Evolutionary conservation across 2,888 invertebrate genomes (phyloP), one percentile per base, ranked within the genome.

Genomic region (Drosophila prolongata): DNA sequence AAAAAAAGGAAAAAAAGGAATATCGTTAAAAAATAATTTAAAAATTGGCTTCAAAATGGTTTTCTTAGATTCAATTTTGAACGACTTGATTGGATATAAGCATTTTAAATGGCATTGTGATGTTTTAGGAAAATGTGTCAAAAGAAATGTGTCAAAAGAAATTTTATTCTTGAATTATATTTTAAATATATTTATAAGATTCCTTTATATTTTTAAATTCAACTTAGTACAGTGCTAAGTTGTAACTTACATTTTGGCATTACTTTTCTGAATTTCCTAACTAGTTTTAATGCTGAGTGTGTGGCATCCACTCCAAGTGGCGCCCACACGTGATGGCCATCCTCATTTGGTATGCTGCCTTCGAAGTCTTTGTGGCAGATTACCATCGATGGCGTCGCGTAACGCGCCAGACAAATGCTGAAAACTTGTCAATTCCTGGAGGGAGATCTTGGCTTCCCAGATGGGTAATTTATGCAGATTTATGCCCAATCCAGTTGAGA

Each of bases 261-360:
- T 8, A 8, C 2, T 53, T 19, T 14, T n/a, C n/a, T 37, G 1
- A 1, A 8, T 6, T 1, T 58, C 2, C 11, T 14, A 2, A 27
- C 27, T 9, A 9, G 30, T 14, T 47, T 27, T 6, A 10, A 0
- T 13, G 37, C 3, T 6, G n/a, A 14, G 19, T 34, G 58, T 57
- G 58, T 58, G 19, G 35, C 49, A 50, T 58, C 60, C 57, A 34
- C 54, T 34, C 52, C 52, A 42, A 76, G 84, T 88, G 83, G 83
- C 83, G 83, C 83, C 83, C 83, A 88, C 89, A 86, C 79, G 69
- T 76, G 65, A 19, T 60, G 14, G 55, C 16, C 57, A 55, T 46
- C 69, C 88, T 86, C 76, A 88, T 83, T 83, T 86, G 62, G 87
- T 83, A 83, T 88, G 89, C 69, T 61, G 68, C 55, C 58, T 16